Conservation (phyloP, 2,888 invertebrate genomes). For the Phymatocera aterrima region DNA sequence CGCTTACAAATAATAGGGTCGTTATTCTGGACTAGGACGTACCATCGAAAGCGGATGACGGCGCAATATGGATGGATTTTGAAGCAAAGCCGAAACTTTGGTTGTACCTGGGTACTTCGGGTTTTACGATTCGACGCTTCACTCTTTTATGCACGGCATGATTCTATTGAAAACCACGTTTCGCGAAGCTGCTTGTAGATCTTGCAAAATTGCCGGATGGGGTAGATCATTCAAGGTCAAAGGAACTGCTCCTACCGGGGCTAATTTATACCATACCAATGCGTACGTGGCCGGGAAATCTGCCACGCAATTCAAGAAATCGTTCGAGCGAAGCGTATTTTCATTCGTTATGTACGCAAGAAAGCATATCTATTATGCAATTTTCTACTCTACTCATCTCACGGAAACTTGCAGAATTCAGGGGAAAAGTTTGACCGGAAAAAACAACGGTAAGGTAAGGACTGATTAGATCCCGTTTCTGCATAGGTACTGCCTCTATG, state of each 20-base stretch:
- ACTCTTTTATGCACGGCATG: conserved; percentile 28
- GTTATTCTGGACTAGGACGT: conserved; percentile 20
- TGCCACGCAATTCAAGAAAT: background rate
- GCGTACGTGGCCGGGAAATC: background rate
- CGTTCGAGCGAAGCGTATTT: background rate
- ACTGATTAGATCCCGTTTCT: conserved; percentile 26
- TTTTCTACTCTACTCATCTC: background rate
- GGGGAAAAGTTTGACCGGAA: background rate
- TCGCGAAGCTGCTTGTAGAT: conserved; percentile 4
- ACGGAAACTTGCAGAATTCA: background rate
- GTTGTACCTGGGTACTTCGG: conserved; percentile 1
- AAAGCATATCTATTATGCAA: background rate
- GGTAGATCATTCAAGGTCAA: background rate
- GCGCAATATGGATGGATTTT: conserved; percentile 28
- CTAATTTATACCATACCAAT: background rate
- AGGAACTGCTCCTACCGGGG: background rate
- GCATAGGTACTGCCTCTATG: too few species aligned
- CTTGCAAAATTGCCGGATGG: background rate
- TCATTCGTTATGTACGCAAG: background rate
- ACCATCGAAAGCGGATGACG: background rate
- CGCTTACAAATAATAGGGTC: conserved; percentile 39
- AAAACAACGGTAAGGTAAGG: background rate
- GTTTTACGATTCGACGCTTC: conserved; percentile 18
- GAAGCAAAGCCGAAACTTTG: conserved; percentile 32
- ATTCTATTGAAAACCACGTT: conserved; percentile 33